Evolutionary conservation across 2,797 vertebrate species (phyloP), one percentile per base, ranked within the genome.

Genomic region (Eulemur rubriventer): DNA sequence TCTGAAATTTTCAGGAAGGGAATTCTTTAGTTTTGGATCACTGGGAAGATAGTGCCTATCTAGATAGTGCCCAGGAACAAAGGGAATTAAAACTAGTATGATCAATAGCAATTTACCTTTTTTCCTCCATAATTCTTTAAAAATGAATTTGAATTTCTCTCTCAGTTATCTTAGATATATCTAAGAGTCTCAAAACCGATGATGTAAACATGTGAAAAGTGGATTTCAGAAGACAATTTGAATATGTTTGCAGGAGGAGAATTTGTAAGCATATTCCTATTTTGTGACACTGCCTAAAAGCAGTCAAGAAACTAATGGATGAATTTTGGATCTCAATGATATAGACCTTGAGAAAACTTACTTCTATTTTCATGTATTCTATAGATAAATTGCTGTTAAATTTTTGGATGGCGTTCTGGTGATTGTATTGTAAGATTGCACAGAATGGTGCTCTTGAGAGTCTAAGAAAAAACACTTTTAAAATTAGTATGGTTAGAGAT

Each of bases 121-220:
- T 91, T 26, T 24, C 75, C 33, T 91, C 35, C 6, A 41, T 69
- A 85, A n/a, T 73, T n/a, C 7, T 57, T 92, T 85, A 52, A 95
- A 91, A 85, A 48, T 35, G 22, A 80, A 84, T 67, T 82, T 94
- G 4, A 26, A 81, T 91, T 94, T 97, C 17, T 87, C 16, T 91
- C 28, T 80, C 12, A 67, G 13, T 91, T 48, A 72, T n/a, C 35
- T 55, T 55, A 94, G 48, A 28, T 38, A 55, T 73, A 46, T n/a
- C 14, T 76, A 48, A 78, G 33, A 85, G 30, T 81, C 41, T 92
- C 41, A 84, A 85, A 89, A 52, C 11, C 57, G 33, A 65, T 82
- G 48, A 67, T 8, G 78, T 50, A 79, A 93, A 70, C 17, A 46
- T 5, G 13, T 61, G 16, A 43, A 88, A 90, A 61, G 6, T 6